Evolutionary conservation across 2,888 invertebrate genomes (phyloP), one percentile per base, ranked within the genome.

Genomic region (Bombylius major): DNA sequence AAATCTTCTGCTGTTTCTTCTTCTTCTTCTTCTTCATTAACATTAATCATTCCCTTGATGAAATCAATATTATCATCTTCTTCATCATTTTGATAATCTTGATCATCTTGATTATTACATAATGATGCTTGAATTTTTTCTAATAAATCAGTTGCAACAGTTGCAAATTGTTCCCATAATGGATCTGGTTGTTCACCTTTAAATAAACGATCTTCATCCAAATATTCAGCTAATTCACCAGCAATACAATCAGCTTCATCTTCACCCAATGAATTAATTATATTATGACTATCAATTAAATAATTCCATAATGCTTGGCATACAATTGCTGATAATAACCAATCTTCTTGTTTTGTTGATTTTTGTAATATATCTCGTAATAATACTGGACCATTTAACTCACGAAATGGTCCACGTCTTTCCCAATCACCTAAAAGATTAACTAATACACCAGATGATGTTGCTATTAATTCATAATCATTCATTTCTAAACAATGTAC

Each of bases 371-470:
- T 77, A 47, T 76, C 73, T 8, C 82, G 73, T 54, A 79, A 63
- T 64, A 78, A 72, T 31, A 71, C 65, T n/a, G 79, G 73, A 2
- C 82, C 82, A 51, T 73, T 73, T 12, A 76, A 66, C 55, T 77
- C 75, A 63, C 78, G 74, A 53, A 82, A 78, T 36, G 78, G 73
- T 34, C 71, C 66, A 49, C 82, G 72, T 57, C 79, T 78, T 61
- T 78, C 78, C 62, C 76, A 76, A 61, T 79, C 82, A 12, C 82
- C 78, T 68, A 82, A 82, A 64, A 91, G 79, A 76, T 91, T 91
- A 31, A 91, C 89, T 52, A 91, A 78, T 46, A 91, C 87, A 3
- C 91, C 91, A 56, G 87, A 84, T 4, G 87, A 83, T 7, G 89
- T 85, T 67, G 84, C 84, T 1, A 89, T 80, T 14, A 89, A 77